Percentiles rank a stretch among this genome's conserved stretches.
Evolutionary conservation across 2,888 invertebrate species (phyloP).

Genomic region (Meliscaeva auricollis): DNA sequence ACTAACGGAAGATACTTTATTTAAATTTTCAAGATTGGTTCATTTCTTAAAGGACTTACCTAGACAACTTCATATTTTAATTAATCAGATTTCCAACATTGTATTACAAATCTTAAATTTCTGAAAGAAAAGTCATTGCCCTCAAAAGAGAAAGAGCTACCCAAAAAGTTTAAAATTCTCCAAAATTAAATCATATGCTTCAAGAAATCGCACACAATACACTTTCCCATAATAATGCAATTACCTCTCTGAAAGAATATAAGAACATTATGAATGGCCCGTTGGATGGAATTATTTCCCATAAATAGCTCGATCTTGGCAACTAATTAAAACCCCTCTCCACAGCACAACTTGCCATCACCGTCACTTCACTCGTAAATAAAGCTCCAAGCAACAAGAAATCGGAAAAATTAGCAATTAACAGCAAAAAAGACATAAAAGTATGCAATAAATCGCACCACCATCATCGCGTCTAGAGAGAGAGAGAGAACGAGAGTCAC

Average conservation of each 20-base stretch:
- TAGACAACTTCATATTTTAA: too few species aligned
- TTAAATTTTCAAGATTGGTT: too few species aligned
- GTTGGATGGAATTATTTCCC: conserved; percentile 67
- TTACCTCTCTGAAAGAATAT: not conserved
- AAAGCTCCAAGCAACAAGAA: conserved; percentile 63
- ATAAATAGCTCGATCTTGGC: conserved; percentile 74
- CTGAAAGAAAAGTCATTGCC: not conserved
- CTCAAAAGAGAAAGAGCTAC: not conserved
- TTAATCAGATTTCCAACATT: too few species aligned
- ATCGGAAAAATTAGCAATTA: conserved; percentile 73
- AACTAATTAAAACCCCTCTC: conserved; percentile 74
- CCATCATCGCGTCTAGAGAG: conserved; percentile 9
- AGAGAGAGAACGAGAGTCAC: not conserved
- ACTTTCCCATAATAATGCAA: conserved; percentile 1
- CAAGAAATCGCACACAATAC: conserved; percentile 55
- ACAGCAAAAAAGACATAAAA: conserved; percentile 70
- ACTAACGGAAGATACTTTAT: too few species aligned
- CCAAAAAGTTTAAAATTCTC: conserved; percentile 20
- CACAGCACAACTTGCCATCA: conserved; percentile 40
- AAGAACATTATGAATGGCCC: conserved; percentile 64
- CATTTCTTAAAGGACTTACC: too few species aligned
- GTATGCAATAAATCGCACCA: conserved; percentile 66
- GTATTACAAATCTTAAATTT: too few species aligned
- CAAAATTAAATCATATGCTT: conserved; percentile 65
- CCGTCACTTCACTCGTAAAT: conserved; percentile 58